These are phyloP conservation scores for Hormiphora californensis DNA, from an alignment of 37 sponge, comb jelly and placozoan genomes.

Conservation along the genomic window DNA sequence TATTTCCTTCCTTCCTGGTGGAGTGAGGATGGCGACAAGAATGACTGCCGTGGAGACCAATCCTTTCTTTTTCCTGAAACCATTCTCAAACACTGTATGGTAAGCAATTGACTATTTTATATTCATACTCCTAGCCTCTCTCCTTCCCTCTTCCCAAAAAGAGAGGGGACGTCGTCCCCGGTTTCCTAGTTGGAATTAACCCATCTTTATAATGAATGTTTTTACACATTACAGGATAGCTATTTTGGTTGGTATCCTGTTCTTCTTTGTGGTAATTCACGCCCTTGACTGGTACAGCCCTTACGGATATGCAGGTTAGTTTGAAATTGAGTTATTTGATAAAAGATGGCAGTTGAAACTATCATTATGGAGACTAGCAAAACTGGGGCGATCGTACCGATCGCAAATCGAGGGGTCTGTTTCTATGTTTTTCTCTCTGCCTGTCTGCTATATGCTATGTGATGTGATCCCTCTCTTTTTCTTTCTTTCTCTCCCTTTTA, in stretches of 20 bases:
- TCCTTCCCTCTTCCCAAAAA: no score
- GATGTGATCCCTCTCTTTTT: no score
- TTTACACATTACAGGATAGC: background rate
- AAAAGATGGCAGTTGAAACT: no score
- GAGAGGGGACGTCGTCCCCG: no score
- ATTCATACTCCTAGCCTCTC: background rate
- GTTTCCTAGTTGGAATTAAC: no score
- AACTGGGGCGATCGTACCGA: no score
- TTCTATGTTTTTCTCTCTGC: no score
- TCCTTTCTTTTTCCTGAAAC: background rate
- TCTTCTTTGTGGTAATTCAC: background rate
- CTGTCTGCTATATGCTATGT: no score
- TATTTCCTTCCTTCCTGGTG: background rate
- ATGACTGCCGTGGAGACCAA: background rate
- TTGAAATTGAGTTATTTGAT: no score
- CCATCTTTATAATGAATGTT: background rate
- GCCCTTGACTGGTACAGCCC: background rate
- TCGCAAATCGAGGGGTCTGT: no score
- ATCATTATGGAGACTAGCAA: no score
- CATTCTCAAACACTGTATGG: background rate
- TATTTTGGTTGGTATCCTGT: background rate
- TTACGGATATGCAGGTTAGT: background rate
- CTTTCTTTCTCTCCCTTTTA: no score
- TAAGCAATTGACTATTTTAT: background rate
- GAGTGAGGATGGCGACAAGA: slow-evolving; percentile 9